These are phyloP conservation scores for Dasyprocta punctata DNA, from an alignment of 2,113 vertebrate genomes.

Conservation along the genomic window DNA sequence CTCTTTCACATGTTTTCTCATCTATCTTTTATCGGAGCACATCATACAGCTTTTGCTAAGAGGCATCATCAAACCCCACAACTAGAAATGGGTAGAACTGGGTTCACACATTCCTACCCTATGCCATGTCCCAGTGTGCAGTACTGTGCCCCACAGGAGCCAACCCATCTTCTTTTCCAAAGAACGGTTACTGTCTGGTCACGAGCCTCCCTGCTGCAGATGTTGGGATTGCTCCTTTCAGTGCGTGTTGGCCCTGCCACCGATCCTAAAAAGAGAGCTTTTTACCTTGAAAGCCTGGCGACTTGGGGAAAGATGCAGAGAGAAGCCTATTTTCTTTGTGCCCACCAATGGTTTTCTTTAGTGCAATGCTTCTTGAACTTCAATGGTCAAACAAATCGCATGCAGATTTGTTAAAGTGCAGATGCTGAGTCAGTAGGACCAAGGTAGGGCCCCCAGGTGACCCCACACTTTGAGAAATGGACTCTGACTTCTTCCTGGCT, in stretches of 20 bases:
- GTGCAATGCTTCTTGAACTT: not conserved
- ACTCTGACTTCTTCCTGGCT: not conserved
- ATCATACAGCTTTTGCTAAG: not conserved
- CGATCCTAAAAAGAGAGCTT: not conserved
- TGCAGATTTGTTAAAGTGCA: not conserved
- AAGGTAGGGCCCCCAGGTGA: no score
- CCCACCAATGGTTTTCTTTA: not conserved
- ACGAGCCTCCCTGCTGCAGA: not conserved
- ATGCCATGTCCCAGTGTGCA: not conserved
- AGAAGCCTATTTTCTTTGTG: not conserved
- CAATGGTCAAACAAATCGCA: accelerated
- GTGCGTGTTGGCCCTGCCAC: not conserved
- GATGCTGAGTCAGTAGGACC: not conserved
- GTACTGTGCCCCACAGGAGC: not conserved
- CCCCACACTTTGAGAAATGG: not conserved
- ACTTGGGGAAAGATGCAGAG: not conserved
- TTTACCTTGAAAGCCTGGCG: constrained; percentile 18
- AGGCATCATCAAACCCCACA: not conserved
- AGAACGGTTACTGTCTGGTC: not conserved
- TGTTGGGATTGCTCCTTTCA: not conserved
- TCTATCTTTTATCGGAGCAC: not conserved
- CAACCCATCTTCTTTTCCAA: not conserved
- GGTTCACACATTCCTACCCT: not conserved
- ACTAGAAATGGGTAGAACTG: no score
- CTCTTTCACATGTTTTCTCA: not conserved